A percentile compares a stretch with the other conserved stretches of the same genome.
These are phyloP conservation scores for Tetraodon nigroviridis DNA, from an alignment of 2,113 vertebrate genomes.

Conservation along the genomic window DNA sequence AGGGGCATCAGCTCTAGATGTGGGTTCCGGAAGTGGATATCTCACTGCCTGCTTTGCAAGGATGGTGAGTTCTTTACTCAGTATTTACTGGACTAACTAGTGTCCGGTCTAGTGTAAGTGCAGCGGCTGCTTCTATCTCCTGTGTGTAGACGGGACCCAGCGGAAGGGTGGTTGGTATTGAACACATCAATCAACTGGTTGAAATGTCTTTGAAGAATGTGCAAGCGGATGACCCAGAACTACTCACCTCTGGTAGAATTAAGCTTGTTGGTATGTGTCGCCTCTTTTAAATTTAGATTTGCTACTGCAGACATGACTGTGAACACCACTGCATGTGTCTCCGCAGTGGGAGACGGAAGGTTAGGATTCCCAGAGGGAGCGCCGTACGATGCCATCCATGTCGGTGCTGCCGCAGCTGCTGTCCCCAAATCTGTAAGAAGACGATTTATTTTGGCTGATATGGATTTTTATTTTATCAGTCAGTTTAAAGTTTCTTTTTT, in stretches of 20 bases:
- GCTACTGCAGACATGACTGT: background rate
- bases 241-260: constrained; percentile 80
- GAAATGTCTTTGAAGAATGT: constrained; percentile 78
- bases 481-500: background rate
- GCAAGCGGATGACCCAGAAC: constrained; percentile 75
- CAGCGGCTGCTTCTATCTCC: constrained; percentile 1
- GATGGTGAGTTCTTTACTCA: constrained; percentile 77
- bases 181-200: constrained; percentile 85
- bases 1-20: constrained; percentile 82
- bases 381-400: constrained; percentile 88
- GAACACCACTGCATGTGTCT: constrained; percentile 8
- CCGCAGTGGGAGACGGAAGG: constrained; percentile 82
- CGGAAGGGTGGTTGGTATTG: constrained; percentile 84
- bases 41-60: constrained; percentile 87
- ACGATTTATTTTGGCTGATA: background rate
- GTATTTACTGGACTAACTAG: background rate
- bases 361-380: constrained; percentile 80
- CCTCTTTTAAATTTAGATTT: background rate
- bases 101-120: background rate
- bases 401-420: constrained; percentile 82
- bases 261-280: constrained; percentile 78
- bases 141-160: constrained; percentile 73
- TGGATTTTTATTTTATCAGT: too few relatives aligned
- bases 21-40: constrained; percentile 91
- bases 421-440: constrained; percentile 80